Conservation (phyloP, 1,140 invertebrate species). For the Bombyx mandarina region DNA sequence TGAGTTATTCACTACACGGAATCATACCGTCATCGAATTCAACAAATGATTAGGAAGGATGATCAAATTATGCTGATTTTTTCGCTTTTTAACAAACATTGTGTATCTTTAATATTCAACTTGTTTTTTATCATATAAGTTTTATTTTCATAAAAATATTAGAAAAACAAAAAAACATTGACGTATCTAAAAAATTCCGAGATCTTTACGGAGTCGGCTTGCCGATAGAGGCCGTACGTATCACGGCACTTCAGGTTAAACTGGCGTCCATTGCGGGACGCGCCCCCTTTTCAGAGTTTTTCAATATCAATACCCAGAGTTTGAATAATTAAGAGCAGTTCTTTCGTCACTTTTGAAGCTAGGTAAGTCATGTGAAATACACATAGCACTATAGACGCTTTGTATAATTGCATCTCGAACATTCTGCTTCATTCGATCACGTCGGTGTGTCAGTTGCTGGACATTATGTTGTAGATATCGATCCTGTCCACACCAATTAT, state of each 20-base stretch:
- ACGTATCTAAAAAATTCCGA: conserved; percentile 29
- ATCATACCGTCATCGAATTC: too few relatives aligned
- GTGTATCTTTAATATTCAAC: too few relatives aligned
- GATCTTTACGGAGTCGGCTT: conserved; percentile 40
- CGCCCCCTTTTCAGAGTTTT: conserved; percentile 25
- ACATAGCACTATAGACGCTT: conserved; percentile 30
- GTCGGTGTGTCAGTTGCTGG: conserved; percentile 25
- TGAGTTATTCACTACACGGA: too few relatives aligned
- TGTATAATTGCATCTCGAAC: conserved; percentile 22
- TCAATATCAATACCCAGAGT: conserved; percentile 15
- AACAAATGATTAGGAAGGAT: too few relatives aligned
- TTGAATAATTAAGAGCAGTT: conserved; percentile 23
- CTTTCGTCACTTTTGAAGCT: conserved; percentile 20
- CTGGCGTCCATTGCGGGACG: conserved; percentile 49
- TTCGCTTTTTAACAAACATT: too few relatives aligned
- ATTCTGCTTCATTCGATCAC: conserved; percentile 36
- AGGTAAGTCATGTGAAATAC: conserved; percentile 38
- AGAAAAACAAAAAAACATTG: conserved; percentile 6
- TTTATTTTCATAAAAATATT: neutral
- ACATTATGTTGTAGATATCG: conserved; percentile 30
- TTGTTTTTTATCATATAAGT: too few relatives aligned
- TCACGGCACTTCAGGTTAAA: conserved; percentile 56
- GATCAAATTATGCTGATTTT: too few relatives aligned
- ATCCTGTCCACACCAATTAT: conserved; percentile 20
- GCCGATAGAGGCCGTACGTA: conserved; percentile 52